Evolutionary conservation across 2,113 vertebrate species (phyloP), one percentile per base, ranked within the genome.

Genomic region (Phycodurus eques): DNA sequence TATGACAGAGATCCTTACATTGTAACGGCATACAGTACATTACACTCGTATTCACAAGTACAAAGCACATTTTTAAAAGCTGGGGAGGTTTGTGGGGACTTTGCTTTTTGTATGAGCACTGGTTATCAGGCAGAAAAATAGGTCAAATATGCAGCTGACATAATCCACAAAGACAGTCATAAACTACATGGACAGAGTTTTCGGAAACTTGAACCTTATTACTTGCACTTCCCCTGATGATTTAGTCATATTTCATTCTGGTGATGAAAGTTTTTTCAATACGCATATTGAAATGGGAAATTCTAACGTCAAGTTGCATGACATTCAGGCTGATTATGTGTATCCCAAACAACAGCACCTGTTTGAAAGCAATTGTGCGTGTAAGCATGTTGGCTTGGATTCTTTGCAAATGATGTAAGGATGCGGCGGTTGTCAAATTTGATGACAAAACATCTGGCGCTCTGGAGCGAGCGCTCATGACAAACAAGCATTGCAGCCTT

Each of bases 331-430:
- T 67, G 71, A 67, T 82, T 75, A 79, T 76, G 67, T 82, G 76
- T 76, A 66, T 78, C 33, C 75, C 49, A 72, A 56, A 63, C 75
- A 73, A 67, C 60, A 72, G 61, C 79, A 62, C 70, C 67, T 79
- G 68, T 64, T 46, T 33, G 46, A 67, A 49, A 46, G 44, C 14
- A 51, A 35, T 75, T 74, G 49, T 66, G 20, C 44, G 19, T 42
- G 35, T 3, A 51, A 68, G 49, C 35, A 11, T 68, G 72, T 71
- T 79, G 53, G 11, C 72, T 65, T 86, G 87, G 80, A 91, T 90
- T 88, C 80, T 72, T 90, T 87, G 83, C 83, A 87, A 78, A 78
- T 90, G 83, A 88, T 80, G 83, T 80, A 84, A 80, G 75, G 60
- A 67, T 53, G 1, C 64, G 53, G 12, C 54, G 73, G 70, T 74